Conservation (phyloP, 2,113 vertebrate genomes). For the Alouatta palliata region DNA sequence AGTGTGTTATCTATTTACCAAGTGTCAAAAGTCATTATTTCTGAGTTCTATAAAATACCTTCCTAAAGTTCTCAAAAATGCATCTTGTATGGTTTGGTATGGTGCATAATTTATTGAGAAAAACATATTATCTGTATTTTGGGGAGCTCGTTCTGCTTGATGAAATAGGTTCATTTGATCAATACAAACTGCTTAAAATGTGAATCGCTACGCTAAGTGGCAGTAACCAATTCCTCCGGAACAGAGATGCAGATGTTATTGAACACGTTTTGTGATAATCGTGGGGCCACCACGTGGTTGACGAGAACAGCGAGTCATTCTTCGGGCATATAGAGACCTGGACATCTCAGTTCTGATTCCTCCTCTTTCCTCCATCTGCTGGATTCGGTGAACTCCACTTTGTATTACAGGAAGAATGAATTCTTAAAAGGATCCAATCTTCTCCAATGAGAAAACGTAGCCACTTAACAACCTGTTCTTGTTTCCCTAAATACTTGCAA, state of each 20-base stretch:
- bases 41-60: background rate
- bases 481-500: background rate
- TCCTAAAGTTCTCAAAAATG: background rate
- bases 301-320: fast-evolving
- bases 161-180: conserved; percentile 30
- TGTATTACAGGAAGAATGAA: background rate
- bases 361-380: background rate
- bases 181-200: conserved; percentile 13
- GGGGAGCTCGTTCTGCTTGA: background rate
- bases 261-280: background rate
- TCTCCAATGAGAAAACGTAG: background rate
- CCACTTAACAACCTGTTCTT: background rate
- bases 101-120: background rate
- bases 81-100: background rate
- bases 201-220: background rate
- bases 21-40: background rate
- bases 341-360: fast-evolving
- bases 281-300: background rate
- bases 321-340: fast-evolving
- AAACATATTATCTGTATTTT: background rate
- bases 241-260: background rate
- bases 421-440: background rate
- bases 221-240: background rate
- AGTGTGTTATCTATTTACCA: background rate
- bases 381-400: no score